Evolutionary conservation across 2,797 vertebrate genomes (phyloP), one percentile per base, ranked within the genome.

Genomic region (Enteromius thamalakanensis): DNA sequence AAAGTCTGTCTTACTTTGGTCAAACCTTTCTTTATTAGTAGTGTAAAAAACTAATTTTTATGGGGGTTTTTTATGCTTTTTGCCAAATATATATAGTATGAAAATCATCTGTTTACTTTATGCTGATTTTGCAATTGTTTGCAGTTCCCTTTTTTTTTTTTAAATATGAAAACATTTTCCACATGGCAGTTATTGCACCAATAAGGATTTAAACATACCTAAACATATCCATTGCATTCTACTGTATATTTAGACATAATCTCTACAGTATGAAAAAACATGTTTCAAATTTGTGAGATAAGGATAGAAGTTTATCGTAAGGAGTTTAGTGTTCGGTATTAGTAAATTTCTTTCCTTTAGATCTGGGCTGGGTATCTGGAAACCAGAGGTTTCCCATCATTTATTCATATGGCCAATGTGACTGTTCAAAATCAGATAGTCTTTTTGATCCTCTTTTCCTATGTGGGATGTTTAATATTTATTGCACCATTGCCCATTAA

Each of bases 391-490:
- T 89, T 77, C 87, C 87, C 60, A 84, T 85, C 71, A 93, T 94
- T 91, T 92, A 94, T 94, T 92, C 86, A 94, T 93, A 85, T 32
- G 0, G 37, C 82, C 90, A 89, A 92, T 90, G 91, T 91, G 92
- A 90, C 87, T 72, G 88, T 88, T 93, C 87, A 75, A 92, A 91
- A 92, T 92, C 87, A 84, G 89, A 90, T 89, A 86, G 89, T 86
- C 87, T 92, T 93, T 94, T 93, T 94, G 92, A 94, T 94, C 92
- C 92, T 91, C 91, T 94, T 93, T 32, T 92, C 92, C 93, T 93
- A 81, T 92, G 91, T 90, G 89, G 86, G 89, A 92, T 92, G 91
- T 93, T 93, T 89, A 94, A 94, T 93, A 94, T 95, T 93, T 93
- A 93, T 93, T 90, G 92, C 89, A 76, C 86, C 85, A 76, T 88